Evolutionary conservation across 2,113 vertebrate species (phyloP), one percentile per base, ranked within the genome.

Genomic region (Sakesphorus luctuosus): DNA sequence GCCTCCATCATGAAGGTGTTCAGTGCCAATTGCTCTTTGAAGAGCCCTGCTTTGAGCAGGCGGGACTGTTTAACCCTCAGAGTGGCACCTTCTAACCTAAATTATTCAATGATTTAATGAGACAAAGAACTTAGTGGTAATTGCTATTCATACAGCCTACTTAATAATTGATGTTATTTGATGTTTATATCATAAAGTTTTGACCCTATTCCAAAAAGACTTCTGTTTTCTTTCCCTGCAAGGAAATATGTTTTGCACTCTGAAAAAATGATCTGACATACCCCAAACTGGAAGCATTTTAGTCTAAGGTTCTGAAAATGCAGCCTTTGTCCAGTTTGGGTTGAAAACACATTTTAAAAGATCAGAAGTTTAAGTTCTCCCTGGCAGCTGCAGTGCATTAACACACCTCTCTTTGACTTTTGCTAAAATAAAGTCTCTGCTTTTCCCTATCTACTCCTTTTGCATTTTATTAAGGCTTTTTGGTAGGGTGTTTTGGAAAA

Each of bases 81-180:
- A 36, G 14, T 13, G 26, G 26, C 52, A 20, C 28, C 25, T 56
- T 79, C 43, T 49, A 46, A 65, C 10, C 31, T 71, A 33, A 89
- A 74, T 71, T 77, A 89, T 71, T 74, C 11, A 66, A 17, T 17
- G 18, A 84, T 58, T 62, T 89, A 46, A 80, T 33, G 47, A 91
- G 40, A 63, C 35, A 46, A 84, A 84, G n/a, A 62, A 53, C 43
- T 81, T 66, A 29, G 7, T 1, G 1, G 23, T 33, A 84, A 91
- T 55, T 78, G 35, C 12, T 89, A 87, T 81, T 89, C 81, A 77
- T 38, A 67, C 14, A 59, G 43, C 7, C 29, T 71, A 18, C 19
- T 93, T 67, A 93, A 92, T 89, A 86, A 89, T 67, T 20, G 47
- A 94, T 84, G 33, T 24, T 61, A 91, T 80, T 84, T 81, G 61